Evolutionary conservation across 2,113 vertebrate species (phyloP).

Genomic region (Martes martes): DNA sequence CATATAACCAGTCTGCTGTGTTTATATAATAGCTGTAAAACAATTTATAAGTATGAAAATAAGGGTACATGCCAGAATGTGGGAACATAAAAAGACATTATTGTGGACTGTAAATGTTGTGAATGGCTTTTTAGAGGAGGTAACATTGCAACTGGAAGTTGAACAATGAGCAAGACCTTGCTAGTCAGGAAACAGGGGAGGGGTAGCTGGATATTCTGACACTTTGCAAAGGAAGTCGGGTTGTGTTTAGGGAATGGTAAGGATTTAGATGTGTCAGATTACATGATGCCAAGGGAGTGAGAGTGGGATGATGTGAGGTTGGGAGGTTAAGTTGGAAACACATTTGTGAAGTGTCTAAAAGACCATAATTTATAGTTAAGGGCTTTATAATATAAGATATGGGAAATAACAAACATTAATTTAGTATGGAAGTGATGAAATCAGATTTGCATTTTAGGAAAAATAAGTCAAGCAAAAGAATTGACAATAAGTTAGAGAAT

Average conservation of each 20-base stretch:
- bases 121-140: background rate
- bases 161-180: background rate
- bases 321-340: background rate
- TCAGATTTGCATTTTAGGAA: constrained; percentile 23
- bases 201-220: background rate
- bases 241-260: background rate
- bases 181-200: background rate
- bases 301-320: background rate
- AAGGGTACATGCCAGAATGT: background rate
- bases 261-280: background rate
- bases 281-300: background rate
- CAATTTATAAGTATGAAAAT: background rate
- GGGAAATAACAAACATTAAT: background rate
- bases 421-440: background rate
- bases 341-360: background rate
- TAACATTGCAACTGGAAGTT: background rate
- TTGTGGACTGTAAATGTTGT: background rate
- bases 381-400: background rate
- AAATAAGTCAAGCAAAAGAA: background rate
- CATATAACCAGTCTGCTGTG: background rate
- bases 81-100: background rate
- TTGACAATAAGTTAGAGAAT: background rate
- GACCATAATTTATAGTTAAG: background rate
- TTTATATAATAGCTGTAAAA: background rate
- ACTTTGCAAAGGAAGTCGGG: background rate